A percentile compares a stretch with the other conserved stretches of the same genome.
These are phyloP conservation scores for Galaxea fascicularis DNA, from an alignment of 92 coral and sea anemone species.

Conservation along the genomic window DNA sequence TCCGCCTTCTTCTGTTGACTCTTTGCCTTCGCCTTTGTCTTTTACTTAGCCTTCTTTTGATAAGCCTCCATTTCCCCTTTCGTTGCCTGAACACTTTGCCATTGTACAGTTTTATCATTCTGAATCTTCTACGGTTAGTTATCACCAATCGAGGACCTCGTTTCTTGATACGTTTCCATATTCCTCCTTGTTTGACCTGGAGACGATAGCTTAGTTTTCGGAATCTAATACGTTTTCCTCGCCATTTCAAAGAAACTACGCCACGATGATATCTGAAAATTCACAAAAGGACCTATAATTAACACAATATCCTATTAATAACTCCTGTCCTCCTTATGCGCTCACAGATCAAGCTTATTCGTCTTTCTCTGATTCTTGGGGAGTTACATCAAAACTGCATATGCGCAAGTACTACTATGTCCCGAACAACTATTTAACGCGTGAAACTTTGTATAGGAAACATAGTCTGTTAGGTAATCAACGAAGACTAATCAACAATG, in stretches of 20 bases:
- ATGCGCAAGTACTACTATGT: no score
- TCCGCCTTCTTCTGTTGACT: conserved; percentile 4
- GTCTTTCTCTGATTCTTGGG: no score
- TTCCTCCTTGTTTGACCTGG: neutral
- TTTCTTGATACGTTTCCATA: neutral
- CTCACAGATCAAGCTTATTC: no score
- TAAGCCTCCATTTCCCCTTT: neutral
- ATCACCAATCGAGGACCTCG: conserved; percentile 7
- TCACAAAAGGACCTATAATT: neutral
- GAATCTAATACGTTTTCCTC: neutral
- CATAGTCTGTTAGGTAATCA: no score
- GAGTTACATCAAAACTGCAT: no score
- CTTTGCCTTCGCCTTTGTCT: conserved; percentile 10
- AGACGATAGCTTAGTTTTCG: conserved; percentile 26
- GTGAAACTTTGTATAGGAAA: no score
- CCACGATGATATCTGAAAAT: neutral
- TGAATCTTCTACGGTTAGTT: neutral
- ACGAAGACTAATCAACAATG: no score
- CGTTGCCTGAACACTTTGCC: neutral
- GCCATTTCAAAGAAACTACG: neutral
- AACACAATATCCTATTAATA: no score
- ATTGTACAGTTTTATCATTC: neutral
- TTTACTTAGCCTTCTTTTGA: conserved; percentile 16
- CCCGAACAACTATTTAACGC: no score
- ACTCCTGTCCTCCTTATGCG: no score